These are phyloP conservation scores for Phortica okadai DNA, from an alignment of 2,888 invertebrate species.

Conservation along the genomic window DNA sequence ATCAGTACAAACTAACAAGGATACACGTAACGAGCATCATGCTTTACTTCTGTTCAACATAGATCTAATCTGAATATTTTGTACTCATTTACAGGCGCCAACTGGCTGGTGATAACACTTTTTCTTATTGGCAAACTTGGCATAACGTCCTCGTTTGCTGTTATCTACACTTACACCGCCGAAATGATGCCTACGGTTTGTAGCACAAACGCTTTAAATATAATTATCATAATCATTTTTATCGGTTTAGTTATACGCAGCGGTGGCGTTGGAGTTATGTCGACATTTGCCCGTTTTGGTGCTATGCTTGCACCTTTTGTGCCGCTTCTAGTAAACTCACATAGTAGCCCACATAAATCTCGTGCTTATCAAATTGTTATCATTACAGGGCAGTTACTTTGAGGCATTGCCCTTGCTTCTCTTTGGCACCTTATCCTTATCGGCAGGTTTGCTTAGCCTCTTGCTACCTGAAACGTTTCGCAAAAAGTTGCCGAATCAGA, in stretches of 20 bases:
- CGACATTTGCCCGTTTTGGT: conserved; percentile 80
- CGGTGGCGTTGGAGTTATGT: conserved; percentile 80
- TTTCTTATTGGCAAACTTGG: conserved; percentile 82
- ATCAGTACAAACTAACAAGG: conserved; percentile 53
- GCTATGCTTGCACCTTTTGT: conserved; percentile 81
- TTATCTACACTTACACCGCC: conserved; percentile 80
- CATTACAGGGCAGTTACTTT: conserved; percentile 77
- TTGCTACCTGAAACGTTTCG: conserved; percentile 24
- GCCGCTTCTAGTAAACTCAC: conserved; percentile 78
- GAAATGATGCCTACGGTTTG: conserved; percentile 76
- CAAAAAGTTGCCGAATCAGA: too few species aligned
- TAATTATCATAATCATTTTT: neutral
- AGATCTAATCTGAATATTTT: neutral
- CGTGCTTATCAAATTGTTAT: neutral
- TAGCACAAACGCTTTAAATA: neutral
- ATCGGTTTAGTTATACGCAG: conserved; percentile 76
- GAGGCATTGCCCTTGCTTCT: conserved; percentile 78
- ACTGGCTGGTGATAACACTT: conserved; percentile 79
- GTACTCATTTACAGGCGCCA: conserved; percentile 70
- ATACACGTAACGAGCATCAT: too few species aligned
- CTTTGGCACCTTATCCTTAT: conserved; percentile 55
- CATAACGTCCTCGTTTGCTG: conserved; percentile 81
- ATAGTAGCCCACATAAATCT: neutral
- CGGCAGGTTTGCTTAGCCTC: conserved; percentile 21
- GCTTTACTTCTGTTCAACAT: too few species aligned